Evolutionary conservation across 64 coral and sea anemone genomes (phyloP).

Genomic region (Porites lutea): DNA sequence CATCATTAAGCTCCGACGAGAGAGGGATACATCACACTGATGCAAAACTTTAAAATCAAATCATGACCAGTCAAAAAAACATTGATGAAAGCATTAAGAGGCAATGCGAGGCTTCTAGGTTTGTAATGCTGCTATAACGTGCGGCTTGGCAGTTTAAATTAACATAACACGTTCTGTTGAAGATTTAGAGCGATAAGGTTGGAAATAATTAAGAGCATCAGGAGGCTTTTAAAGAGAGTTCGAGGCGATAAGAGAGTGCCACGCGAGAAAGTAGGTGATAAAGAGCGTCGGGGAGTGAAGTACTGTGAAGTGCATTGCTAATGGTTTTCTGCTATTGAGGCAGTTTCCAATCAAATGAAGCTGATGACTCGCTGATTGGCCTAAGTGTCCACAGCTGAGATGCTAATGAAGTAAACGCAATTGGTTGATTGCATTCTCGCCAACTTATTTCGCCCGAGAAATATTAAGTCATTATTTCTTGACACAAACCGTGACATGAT

Average conservation of each 20-base stretch:
- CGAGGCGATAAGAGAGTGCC: constrained; percentile 38
- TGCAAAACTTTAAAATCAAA: constrained; percentile 51
- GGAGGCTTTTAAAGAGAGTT: constrained; percentile 23
- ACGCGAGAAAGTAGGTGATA: constrained; percentile 41
- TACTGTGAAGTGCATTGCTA: constrained; percentile 49
- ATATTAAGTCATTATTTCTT: constrained; percentile 98
- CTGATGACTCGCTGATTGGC: constrained; percentile 97
- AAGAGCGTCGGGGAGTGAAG: constrained; percentile 32
- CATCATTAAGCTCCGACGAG: constrained; percentile 22
- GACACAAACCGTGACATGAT: constrained; percentile 94
- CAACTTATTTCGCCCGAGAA: constrained; percentile 91
- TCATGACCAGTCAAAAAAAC: constrained; percentile 4
- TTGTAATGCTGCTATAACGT: constrained; percentile 18
- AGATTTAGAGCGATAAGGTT: constrained; percentile 38
- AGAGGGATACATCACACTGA: constrained; percentile 27
- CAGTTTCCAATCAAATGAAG: constrained; percentile 78
- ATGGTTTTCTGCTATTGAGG: constrained; percentile 74
- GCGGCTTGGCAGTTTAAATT: constrained; percentile 36
- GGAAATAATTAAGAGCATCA: constrained; percentile 32
- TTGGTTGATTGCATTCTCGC: constrained; percentile 84
- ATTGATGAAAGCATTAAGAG: background rate
- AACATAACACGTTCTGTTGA: constrained; percentile 50
- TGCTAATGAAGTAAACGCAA: constrained; percentile 95
- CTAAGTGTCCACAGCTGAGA: constrained; percentile 98
- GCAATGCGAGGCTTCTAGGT: background rate